phyloP scores from a whole-genome alignment of 2,113 vertebrate genomes.

The Petrocephalus microphthalmus region DNA sequence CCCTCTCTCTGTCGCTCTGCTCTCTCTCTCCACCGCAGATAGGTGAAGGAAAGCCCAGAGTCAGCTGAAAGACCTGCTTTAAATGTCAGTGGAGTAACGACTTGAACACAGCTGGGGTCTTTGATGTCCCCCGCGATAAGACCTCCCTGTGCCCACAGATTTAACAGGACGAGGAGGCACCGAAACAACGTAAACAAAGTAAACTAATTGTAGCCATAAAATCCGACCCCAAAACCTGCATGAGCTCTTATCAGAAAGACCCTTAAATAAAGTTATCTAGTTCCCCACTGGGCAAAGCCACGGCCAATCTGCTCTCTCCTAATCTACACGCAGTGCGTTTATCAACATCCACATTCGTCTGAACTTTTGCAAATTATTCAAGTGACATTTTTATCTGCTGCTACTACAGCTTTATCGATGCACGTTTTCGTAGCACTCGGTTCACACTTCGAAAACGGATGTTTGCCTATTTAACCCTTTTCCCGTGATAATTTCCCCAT shows the following conservation, averaged over 20 bases:
- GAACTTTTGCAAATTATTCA: background rate
- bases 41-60: background rate
- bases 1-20: too few species aligned
- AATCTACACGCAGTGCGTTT: background rate
- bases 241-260: background rate
- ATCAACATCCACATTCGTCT: background rate
- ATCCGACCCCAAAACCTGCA: background rate
- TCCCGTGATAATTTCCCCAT: too few species aligned
- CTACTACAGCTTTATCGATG: background rate
- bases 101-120: background rate
- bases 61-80: constrained; percentile 16
- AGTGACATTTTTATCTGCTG: background rate
- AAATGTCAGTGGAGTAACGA: constrained; percentile 6
- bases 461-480: background rate
- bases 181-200: background rate
- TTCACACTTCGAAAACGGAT: background rate
- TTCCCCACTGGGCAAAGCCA: background rate
- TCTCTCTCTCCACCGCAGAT: background rate
- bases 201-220: background rate
- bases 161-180: background rate
- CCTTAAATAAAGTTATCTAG: constrained; percentile 2
- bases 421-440: background rate
- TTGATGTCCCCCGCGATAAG: constrained; percentile 11
- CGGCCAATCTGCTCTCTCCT: background rate
- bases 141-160: background rate